A percentile compares a stretch with the other conserved stretches of the same genome.
These are phyloP conservation scores for Sylvilagus floridanus DNA, from an alignment of 2,797 vertebrate species.

Conservation along the genomic window DNA sequence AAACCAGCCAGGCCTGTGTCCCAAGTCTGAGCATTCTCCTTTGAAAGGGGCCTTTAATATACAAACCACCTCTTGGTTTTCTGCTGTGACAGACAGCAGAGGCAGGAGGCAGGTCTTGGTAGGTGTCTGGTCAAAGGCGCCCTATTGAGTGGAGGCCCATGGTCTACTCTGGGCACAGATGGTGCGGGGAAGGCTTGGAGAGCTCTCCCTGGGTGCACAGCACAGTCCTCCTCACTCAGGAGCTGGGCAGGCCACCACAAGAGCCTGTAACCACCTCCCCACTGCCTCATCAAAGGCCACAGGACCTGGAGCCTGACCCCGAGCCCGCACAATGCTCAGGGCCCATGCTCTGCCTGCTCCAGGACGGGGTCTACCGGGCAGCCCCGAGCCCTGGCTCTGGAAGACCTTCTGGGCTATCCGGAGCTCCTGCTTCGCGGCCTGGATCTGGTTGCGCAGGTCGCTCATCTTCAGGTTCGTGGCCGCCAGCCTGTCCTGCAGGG, in stretches of 20 bases:
- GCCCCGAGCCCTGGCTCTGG: not conserved
- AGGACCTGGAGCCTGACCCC: not conserved
- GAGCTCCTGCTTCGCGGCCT: conserved; percentile 93
- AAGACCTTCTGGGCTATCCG: conserved; percentile 95
- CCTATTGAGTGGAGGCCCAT: not conserved
- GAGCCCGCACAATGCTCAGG: not conserved
- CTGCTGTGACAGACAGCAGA: not conserved
- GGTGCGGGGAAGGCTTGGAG: not conserved
- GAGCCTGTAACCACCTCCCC: no score
- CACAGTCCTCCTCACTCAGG: not conserved
- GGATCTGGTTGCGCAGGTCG: conserved; percentile 96
- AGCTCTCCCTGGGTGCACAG: not conserved
- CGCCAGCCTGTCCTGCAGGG: conserved; percentile 93
- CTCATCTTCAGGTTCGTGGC: conserved; percentile 91
- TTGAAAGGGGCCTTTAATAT: conserved; percentile 33
- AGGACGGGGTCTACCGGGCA: not conserved
- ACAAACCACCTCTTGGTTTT: conserved; percentile 1
- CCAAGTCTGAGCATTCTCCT: conserved; percentile 2
- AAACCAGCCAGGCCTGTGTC: conserved; percentile 13
- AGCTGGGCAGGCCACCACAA: not conserved
- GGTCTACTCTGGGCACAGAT: not conserved
- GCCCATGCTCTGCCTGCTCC: fast-evolving
- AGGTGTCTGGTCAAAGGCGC: not conserved
- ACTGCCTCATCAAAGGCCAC: not conserved
- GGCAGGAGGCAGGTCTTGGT: not conserved